Evolutionary conservation across 2,797 vertebrate species (phyloP).

Genomic region (Tadarida brasiliensis): DNA sequence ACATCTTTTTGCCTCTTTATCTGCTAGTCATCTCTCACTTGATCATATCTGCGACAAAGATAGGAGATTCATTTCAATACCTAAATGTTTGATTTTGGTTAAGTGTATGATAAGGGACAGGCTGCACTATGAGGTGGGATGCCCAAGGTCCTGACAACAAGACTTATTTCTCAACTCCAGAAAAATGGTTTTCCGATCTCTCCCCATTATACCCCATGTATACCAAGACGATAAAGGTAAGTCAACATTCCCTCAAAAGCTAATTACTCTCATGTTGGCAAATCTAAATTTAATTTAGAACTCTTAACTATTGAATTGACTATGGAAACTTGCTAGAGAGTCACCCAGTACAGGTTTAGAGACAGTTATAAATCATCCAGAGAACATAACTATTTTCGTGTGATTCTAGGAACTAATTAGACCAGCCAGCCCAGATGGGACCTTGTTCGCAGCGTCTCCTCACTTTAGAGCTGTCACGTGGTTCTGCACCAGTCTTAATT

Average conservation of each 20-base stretch:
- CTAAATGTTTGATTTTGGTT: neutral
- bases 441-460: neutral
- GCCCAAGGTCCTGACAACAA: neutral
- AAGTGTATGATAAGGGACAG: neutral
- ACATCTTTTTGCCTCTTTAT: neutral
- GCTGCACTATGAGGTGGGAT: neutral
- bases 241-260: neutral
- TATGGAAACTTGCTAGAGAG: constrained; percentile 55
- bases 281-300: neutral
- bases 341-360: neutral
- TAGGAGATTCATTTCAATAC: neutral
- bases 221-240: neutral
- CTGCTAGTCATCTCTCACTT: neutral
- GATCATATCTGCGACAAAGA: neutral
- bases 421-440: neutral
- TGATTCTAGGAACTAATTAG: constrained; percentile 13
- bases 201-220: neutral
- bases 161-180: neutral
- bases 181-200: neutral
- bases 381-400: neutral
- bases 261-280: neutral
- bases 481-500: neutral
- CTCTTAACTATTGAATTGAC: neutral
- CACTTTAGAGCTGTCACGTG: neutral
- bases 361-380: neutral